Evolutionary conservation across 1,140 invertebrate genomes (phyloP).

Genomic region (Euwallacea fornicatus): DNA sequence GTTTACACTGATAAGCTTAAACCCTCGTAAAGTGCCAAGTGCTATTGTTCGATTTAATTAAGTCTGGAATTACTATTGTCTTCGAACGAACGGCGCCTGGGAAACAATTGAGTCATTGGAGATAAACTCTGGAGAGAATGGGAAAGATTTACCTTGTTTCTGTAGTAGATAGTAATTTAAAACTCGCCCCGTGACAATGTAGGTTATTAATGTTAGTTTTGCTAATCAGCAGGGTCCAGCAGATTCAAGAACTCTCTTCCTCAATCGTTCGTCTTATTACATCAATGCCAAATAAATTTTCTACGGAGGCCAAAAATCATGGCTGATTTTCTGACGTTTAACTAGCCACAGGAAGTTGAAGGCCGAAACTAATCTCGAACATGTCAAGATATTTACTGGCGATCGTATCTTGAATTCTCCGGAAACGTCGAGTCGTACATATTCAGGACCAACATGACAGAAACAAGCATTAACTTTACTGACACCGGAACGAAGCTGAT

Average conservation of each 20-base stretch:
- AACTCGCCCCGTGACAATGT: neutral
- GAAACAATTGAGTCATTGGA: conserved; percentile 9
- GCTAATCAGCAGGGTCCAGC: too few species aligned
- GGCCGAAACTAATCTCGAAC: conserved; percentile 17
- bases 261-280: too few species aligned
- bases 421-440: conserved; percentile 20
- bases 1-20: conserved; percentile 25
- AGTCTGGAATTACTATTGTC: conserved; percentile 24
- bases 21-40: conserved; percentile 19
- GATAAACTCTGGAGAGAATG: conserved; percentile 13
- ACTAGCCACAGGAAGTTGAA: conserved; percentile 1
- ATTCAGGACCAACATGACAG: conserved; percentile 18
- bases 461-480: conserved; percentile 16
- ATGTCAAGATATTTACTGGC: conserved; percentile 19
- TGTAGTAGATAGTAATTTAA: neutral
- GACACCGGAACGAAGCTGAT: neutral
- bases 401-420: conserved; percentile 15
- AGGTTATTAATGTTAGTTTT: neutral
- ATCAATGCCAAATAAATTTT: too few species aligned
- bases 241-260: too few species aligned
- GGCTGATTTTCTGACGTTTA: neutral
- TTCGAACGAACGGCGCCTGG: conserved; percentile 15
- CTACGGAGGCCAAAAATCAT: neutral
- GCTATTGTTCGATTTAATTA: conserved; percentile 29
- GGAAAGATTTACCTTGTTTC: neutral